A percentile compares a stretch with the other conserved stretches of the same genome.
Evolutionary conservation across 2,113 vertebrate genomes (phyloP).

Genomic region (Illadopsis cleaveri): DNA sequence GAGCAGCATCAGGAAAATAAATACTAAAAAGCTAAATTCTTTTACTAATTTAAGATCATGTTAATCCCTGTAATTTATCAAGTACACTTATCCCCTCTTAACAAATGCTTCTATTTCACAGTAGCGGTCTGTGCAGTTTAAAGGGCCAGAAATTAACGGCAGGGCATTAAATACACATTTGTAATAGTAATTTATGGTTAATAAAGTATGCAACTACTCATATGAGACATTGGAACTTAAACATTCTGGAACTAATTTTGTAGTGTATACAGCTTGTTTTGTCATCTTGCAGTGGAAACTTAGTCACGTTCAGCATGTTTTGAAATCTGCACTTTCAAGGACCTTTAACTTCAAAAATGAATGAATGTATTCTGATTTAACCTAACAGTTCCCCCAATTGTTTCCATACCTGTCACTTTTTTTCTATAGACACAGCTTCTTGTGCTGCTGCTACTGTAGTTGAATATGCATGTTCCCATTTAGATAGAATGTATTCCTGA

Average conservation of each 20-base stretch:
- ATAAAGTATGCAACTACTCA: background rate
- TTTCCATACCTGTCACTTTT: background rate
- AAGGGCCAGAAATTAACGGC: constrained; percentile 7
- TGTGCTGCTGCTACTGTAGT: background rate
- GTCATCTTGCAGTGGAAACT: background rate
- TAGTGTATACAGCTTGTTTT: background rate
- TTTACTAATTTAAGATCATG: constrained; percentile 37
- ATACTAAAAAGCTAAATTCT: constrained; percentile 46
- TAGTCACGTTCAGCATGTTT: fast-evolving
- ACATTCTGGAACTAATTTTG: background rate
- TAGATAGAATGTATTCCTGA: background rate
- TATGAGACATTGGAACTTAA: background rate
- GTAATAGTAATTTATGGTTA: background rate
- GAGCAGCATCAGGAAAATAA: constrained; percentile 42
- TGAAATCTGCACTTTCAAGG: background rate
- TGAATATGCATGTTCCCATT: background rate
- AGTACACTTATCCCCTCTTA: constrained; percentile 24
- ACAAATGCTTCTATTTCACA: constrained; percentile 30
- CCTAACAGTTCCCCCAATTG: background rate
- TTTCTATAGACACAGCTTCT: background rate
- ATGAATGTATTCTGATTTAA: background rate
- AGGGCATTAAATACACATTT: background rate
- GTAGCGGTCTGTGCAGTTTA: background rate
- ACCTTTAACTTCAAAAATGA: constrained; percentile 2
- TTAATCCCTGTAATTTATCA: constrained; percentile 61